Conservation (phyloP, 2,888 invertebrate species). For the Oegoconia quadripuncta region DNA sequence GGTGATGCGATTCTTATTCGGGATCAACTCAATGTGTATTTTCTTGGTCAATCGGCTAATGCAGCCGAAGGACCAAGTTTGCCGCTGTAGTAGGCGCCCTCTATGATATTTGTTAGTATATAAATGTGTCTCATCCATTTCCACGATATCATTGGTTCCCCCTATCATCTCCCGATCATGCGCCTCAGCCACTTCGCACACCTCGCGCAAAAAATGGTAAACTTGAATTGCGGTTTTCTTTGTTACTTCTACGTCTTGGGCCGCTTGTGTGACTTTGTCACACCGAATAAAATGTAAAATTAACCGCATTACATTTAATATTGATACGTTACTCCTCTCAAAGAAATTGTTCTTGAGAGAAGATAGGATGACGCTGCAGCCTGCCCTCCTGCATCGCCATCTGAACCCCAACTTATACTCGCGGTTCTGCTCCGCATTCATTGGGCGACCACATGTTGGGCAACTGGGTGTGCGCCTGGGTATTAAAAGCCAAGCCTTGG, state of each 20-base stretch:
- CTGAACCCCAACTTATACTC: too few species aligned
- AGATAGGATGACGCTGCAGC: not conserved
- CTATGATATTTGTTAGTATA: too few species aligned
- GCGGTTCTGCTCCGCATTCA: too few species aligned
- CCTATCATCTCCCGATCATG: conserved; percentile 11
- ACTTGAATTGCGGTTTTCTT: too few species aligned
- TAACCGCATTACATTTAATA: conserved; percentile 2
- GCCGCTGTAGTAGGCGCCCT: too few species aligned
- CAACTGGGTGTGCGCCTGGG: too few species aligned
- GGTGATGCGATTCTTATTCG: conserved; percentile 6
- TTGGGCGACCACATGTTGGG: too few species aligned
- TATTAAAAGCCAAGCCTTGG: too few species aligned
- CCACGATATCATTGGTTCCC: conserved; percentile 9
- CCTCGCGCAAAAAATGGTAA: conserved; percentile 4
- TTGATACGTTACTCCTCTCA: not conserved
- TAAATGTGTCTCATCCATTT: conserved; percentile 14
- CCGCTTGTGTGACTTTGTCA: conserved; percentile 1
- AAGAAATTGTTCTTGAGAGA: conserved; percentile 1
- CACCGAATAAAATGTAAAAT: conserved; percentile 4
- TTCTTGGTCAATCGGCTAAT: too few species aligned
- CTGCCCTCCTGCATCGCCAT: not conserved
- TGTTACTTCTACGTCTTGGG: too few species aligned
- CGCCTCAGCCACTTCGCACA: conserved; percentile 13
- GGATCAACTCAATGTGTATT: too few species aligned
- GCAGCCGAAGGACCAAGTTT: too few species aligned